Base-by-base conservation (phyloP, 2,113 vertebrate genomes). In the Paraplagusia blochii region DNA sequence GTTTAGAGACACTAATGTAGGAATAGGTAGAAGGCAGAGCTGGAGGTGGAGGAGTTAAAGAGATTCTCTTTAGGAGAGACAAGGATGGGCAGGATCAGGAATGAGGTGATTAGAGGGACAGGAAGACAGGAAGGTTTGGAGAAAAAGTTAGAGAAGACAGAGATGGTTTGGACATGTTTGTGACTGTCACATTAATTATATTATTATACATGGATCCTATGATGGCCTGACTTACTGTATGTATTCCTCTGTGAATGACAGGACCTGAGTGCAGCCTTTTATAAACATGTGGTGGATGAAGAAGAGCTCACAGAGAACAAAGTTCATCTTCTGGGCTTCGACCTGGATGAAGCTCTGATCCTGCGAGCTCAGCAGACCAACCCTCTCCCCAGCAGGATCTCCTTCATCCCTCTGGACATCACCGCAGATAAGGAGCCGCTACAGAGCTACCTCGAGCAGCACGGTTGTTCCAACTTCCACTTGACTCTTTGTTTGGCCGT, bases 181-280 rank as follows among this genome's bases (percentile, higher is more conserved):
- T 29, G 22, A 29, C 22, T 29, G 2, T 29, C 2, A 29, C 22
- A 29, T 29, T 29, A 2, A 2, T 29, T 29, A 4, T 6, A 29
- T 6, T 29, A 29, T 2, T 4, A 29, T 29, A 29, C 22, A 29
- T 29, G 6, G 6, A 29, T 29, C 22, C 22, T 6, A 29, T 29
- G 22, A 29, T 29, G 22, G 22, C 22, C 22, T 9, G 38, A 1
- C 34, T 18, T 29, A 11, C 49, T 39, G 61, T 80, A 13, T 53
- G 4, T 66, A 35, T 39, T 46, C 0, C 38, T 44, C 0, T 47
- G 40, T 65, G 56, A 51, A 53, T 19, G 0, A 7, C 87, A 98
- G 95, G 95, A 98, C 18, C 88, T 98, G 29, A 95, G 92, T 16
- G 74, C 93, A 11, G 96, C 93, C 40, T 82, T 98, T 2, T 98